Base-by-base conservation (phyloP, 2,113 vertebrate genomes). In the Epinephelus lanceolatus region DNA sequence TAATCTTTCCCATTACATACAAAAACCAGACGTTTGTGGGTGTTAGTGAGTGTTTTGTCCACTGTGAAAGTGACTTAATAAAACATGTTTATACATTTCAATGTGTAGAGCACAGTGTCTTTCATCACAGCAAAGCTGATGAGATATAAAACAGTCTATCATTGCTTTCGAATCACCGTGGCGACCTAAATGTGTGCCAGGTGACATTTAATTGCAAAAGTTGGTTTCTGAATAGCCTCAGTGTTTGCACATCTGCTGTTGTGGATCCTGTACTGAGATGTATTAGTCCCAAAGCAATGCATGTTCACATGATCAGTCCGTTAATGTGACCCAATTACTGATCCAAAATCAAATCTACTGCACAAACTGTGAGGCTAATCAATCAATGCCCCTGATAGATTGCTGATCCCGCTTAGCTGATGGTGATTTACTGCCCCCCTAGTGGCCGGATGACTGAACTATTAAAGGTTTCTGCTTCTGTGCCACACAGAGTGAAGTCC, bases 401-500 rank as follows among this genome's bases (percentile, higher is more conserved):
- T 15, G 60, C 82, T 81, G 69, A 69, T 77, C 40, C 30, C 25
- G 67, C 55, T 83, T n/a, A 47, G 74, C 42, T 3, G 72, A 13
- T 0, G 27, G 3, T 21, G 57, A 33, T 74, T 52, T 69, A 72
- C 60, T 70, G 69, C 83, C 1, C 81, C 80, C 79, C 92, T 84
- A 72, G 90, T 87, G 93, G 91, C 63, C 7, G 51, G 72, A 73
- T 23, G 62, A 61, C 53, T 19, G 27, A 87, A 88, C 85, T 89
- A 71, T 87, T 71, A 53, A 52, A 61, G 14, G 8, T 61, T 78
- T 65, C 71, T 65, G 62, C 71, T 84, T 42, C 27, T 71, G 79
- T 72, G 83, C 88, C 93, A 90, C 91, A 93, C 91, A 93, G 89
- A 87, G 88, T 78, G 84, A 93, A 91, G 92, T 86, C 80, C 88